Evolutionary conservation across 2,113 vertebrate genomes (phyloP).

Genomic region (Collichthys lucidus): DNA sequence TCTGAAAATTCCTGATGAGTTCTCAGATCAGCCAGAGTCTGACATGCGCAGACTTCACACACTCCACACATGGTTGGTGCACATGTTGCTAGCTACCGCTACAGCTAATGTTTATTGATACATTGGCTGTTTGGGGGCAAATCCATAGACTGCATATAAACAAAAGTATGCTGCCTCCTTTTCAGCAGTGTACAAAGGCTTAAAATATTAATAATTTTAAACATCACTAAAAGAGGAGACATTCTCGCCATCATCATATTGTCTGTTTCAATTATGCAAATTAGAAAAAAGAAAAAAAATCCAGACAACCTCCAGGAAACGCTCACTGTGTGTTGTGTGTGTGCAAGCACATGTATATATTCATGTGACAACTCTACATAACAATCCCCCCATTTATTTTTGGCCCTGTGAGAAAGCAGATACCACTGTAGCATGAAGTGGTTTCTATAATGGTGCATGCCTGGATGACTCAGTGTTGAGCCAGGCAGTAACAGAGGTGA

Average conservation of each 20-base stretch:
- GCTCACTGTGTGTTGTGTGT: conserved; percentile 2
- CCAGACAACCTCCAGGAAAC: conserved; percentile 46
- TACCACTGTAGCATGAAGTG: conserved; percentile 68
- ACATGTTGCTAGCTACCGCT: too few relatives aligned
- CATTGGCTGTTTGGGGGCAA: neutral
- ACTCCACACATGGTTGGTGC: neutral
- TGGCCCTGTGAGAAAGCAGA: conserved; percentile 78
- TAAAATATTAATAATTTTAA: neutral
- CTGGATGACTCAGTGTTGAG: conserved; percentile 55
- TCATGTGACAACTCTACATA: conserved; percentile 62
- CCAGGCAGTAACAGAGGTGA: conserved; percentile 16
- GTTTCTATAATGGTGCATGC: conserved; percentile 69
- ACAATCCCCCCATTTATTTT: conserved; percentile 80
- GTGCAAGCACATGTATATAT: conserved; percentile 19
- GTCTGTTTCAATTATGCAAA: conserved; percentile 41
- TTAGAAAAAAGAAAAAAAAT: conserved; percentile 1
- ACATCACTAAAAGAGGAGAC: neutral
- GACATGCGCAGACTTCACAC: neutral
- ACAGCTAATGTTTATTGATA: neutral
- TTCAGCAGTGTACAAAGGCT: neutral
- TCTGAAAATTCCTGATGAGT: neutral
- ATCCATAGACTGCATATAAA: neutral
- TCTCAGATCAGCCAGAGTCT: neutral
- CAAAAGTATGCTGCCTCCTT: neutral
- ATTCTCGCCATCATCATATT: conserved; percentile 38